Percentiles rank a stretch among this genome's conserved stretches.
These are phyloP conservation scores for Tetramorium alpestre DNA, from an alignment of 1,140 invertebrate genomes.

Conservation along the genomic window DNA sequence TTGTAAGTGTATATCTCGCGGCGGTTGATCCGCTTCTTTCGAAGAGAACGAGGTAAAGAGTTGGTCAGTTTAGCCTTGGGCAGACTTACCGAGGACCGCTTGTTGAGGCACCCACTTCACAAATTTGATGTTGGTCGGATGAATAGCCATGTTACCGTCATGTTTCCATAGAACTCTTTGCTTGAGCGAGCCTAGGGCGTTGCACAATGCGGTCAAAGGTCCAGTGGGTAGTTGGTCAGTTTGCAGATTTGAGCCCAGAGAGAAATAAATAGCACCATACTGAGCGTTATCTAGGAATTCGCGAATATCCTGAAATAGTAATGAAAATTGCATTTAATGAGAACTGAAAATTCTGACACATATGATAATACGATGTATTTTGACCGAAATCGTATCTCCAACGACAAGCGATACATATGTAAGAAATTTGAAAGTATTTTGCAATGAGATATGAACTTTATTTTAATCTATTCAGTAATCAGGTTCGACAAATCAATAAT, in stretches of 20 bases:
- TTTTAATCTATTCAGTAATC: neutral
- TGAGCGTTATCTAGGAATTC: constrained; percentile 85
- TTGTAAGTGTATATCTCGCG: constrained; percentile 59
- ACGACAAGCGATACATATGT: neutral
- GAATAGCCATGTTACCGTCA: constrained; percentile 80
- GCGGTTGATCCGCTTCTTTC: constrained; percentile 55
- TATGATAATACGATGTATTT: neutral
- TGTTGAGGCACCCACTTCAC: constrained; percentile 90
- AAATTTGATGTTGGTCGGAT: constrained; percentile 87
- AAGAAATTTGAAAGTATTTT: neutral
- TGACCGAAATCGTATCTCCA: neutral
- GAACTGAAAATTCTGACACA: too few species aligned
- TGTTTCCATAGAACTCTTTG: constrained; percentile 89
- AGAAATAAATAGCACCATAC: constrained; percentile 88
- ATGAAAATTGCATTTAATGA: constrained; percentile 19
- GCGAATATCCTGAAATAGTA: constrained; percentile 81
- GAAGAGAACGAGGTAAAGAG: constrained; percentile 36
- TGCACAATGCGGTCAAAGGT: constrained; percentile 82
- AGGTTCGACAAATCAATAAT: too few species aligned
- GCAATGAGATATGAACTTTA: neutral
- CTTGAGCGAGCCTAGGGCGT: constrained; percentile 87
- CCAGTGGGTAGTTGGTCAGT: constrained; percentile 84
- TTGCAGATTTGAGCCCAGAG: constrained; percentile 87
- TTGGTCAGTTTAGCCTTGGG: constrained; percentile 53
- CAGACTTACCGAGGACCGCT: constrained; percentile 86